Percentiles rank a stretch among this genome's conserved stretches.
phyloP scores from a whole-genome alignment of 2,888 invertebrate species.

The Apamea monoglypha region DNA sequence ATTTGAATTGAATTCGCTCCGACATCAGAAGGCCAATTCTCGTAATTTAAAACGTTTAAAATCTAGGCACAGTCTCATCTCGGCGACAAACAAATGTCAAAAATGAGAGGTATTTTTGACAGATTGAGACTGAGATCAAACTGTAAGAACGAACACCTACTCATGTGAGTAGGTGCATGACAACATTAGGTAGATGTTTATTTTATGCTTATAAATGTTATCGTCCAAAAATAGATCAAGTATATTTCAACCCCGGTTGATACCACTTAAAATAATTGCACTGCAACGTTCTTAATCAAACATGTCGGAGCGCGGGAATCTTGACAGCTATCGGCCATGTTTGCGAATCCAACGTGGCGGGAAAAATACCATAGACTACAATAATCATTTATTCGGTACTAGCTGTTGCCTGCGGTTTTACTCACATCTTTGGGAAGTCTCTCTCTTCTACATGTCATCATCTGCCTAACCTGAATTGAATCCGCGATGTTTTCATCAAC shows the following conservation, averaged over 20 bases:
- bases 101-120: too few relatives aligned
- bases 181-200: background rate
- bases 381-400: constrained; percentile 20
- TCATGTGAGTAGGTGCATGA: background rate
- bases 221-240: constrained; percentile 34
- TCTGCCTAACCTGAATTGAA: too few relatives aligned
- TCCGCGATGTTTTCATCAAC: too few relatives aligned
- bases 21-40: background rate
- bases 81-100: too few relatives aligned
- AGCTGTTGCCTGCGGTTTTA: background rate
- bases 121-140: too few relatives aligned
- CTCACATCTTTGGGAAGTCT: background rate
- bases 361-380: constrained; percentile 26
- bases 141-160: too few relatives aligned
- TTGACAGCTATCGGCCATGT: constrained; percentile 57
- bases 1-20: background rate
- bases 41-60: too few relatives aligned
- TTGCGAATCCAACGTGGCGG: constrained; percentile 50
- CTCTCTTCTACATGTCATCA: too few relatives aligned
- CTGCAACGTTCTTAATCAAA: constrained; percentile 33
- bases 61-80: too few relatives aligned
- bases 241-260: background rate
- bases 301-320: constrained; percentile 50
- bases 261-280: constrained; percentile 51
- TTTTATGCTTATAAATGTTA: background rate